Percentiles rank a stretch among this genome's conserved stretches.
Conservation (phyloP, 2,113 vertebrate species). For the Pristiophorus japonicus region DNA sequence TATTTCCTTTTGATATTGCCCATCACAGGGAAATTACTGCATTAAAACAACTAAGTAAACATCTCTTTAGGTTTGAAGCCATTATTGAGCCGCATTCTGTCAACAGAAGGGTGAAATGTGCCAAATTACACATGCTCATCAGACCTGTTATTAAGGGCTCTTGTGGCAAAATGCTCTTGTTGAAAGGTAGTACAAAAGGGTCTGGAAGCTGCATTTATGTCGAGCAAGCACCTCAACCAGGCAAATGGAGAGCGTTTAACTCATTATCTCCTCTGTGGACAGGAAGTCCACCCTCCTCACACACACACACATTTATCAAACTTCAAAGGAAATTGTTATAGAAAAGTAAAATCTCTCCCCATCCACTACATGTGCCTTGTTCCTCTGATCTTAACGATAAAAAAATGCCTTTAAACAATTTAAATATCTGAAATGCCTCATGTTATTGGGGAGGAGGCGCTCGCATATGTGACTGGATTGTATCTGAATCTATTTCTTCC, state of each 20-base stretch:
- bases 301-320: not conserved
- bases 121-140: constrained; percentile 38
- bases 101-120: constrained; percentile 34
- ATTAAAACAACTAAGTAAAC: constrained; percentile 28
- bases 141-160: constrained; percentile 40
- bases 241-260: constrained; percentile 17
- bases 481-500: not conserved
- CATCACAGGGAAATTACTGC: constrained; percentile 31
- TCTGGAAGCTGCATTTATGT: constrained; percentile 35
- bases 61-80: constrained; percentile 12
- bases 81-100: not conserved
- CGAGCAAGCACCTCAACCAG: constrained; percentile 39
- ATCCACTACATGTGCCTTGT: not conserved
- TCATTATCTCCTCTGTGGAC: constrained; percentile 22
- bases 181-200: constrained; percentile 40
- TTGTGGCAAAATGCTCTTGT: constrained; percentile 38
- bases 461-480: not conserved
- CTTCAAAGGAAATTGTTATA: constrained; percentile 12
- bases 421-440: not conserved
- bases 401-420: not conserved
- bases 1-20: constrained; percentile 19
- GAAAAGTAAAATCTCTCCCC: not conserved
- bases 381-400: constrained; percentile 2
- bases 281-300: not conserved
- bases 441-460: not conserved